A percentile compares a stretch with the other conserved stretches of the same genome.
phyloP scores from a whole-genome alignment of 2,113 vertebrate species.

The Beaufortia kweichowensis region DNA sequence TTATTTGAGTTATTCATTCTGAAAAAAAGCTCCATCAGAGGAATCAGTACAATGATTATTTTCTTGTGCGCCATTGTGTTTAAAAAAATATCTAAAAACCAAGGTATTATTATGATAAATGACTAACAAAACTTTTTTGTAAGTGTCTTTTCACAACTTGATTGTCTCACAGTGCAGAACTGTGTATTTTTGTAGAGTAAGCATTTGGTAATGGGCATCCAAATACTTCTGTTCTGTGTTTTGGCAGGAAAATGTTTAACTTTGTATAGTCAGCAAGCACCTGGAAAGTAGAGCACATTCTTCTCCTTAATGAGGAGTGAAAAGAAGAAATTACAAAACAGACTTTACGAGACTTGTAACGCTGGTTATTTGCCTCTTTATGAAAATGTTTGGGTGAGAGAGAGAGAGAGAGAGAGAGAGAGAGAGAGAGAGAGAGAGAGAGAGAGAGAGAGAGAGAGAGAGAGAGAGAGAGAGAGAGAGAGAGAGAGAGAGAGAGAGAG shows the following conservation, averaged over 20 bases:
- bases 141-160: not conserved
- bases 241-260: not conserved
- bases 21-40: too few species aligned
- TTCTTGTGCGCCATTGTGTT: too few species aligned
- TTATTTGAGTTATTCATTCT: too few species aligned
- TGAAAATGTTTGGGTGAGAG: constrained; percentile 54
- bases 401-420: not conserved
- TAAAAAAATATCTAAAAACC: too few species aligned
- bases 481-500: not conserved
- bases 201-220: not conserved
- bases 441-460: not conserved
- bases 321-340: constrained; percentile 62
- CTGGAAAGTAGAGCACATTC: constrained; percentile 32
- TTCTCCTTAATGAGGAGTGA: constrained; percentile 67
- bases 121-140: too few species aligned
- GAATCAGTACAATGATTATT: too few species aligned
- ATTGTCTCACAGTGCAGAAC: too few species aligned
- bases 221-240: not conserved
- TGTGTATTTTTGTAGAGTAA: not conserved
- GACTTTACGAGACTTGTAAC: constrained; percentile 66
- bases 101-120: too few species aligned
- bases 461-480: not conserved
- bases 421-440: not conserved
- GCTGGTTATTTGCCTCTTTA: constrained; percentile 66
- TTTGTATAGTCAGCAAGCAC: constrained; percentile 24